Conservation (phyloP, 2,888 invertebrate species). For the Mamestra brassicae region DNA sequence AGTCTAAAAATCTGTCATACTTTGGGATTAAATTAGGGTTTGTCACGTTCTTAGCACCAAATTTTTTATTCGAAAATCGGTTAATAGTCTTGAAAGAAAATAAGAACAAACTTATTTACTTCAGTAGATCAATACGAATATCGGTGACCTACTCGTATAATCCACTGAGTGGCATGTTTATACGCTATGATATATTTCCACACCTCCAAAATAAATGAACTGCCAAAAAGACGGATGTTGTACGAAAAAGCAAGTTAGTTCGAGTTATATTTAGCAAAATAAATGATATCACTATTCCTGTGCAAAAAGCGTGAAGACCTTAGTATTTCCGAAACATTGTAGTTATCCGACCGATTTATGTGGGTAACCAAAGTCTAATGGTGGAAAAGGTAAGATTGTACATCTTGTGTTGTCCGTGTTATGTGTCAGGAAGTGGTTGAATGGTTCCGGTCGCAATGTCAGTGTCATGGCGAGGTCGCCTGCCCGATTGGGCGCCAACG, state of each 20-base stretch:
- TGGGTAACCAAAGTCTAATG: conserved; percentile 47
- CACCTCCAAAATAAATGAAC: conserved; percentile 22
- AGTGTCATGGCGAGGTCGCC: conserved; percentile 82
- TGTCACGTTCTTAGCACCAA: neutral
- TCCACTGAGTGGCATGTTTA: conserved; percentile 32
- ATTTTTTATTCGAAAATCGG: neutral
- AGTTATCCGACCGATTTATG: conserved; percentile 46
- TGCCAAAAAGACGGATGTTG: conserved; percentile 35
- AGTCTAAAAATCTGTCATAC: neutral
- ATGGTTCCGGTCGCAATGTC: conserved; percentile 86
- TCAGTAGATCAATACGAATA: conserved; percentile 28
- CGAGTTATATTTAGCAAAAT: conserved; percentile 37
- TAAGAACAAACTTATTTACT: conserved; percentile 11
- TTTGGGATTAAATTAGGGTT: neutral
- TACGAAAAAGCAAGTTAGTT: conserved; percentile 36
- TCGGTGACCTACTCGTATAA: conserved; percentile 37
- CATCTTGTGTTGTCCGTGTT: conserved; percentile 65
- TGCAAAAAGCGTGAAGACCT: conserved; percentile 56
- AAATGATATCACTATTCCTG: conserved; percentile 53
- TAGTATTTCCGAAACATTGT: conserved; percentile 45
- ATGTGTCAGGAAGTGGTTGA: conserved; percentile 79
- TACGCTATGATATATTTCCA: conserved; percentile 18
- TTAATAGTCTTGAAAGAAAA: neutral
- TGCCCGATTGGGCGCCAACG: conserved; percentile 74
- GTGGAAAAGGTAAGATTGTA: conserved; percentile 51